phyloP scores from a whole-genome alignment of 53 echinoderm and acorn worm species.

The Echinarachnius parma region DNA sequence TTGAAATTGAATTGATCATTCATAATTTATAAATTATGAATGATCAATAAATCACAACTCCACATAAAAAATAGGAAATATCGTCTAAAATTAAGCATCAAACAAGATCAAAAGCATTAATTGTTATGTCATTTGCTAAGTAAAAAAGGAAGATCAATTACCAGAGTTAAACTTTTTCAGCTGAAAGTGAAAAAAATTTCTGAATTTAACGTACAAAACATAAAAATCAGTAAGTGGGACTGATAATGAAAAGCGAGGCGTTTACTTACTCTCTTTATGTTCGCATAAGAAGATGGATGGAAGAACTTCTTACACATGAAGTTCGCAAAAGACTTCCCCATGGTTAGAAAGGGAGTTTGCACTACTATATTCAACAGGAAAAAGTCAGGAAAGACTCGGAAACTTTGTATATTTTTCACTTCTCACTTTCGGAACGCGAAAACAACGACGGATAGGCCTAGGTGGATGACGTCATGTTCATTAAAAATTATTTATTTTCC shows the following conservation, averaged over 20 bases:
- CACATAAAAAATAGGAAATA: slow-evolving; percentile 4
- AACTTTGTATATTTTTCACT: no score
- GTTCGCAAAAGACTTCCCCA: slow-evolving; percentile 98
- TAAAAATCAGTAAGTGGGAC: neutral
- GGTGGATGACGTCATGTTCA: no score
- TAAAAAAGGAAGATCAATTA: no score
- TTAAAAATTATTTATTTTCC: no score
- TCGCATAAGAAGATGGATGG: slow-evolving; percentile 90
- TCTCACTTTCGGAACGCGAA: no score
- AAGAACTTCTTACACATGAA: slow-evolving; percentile 99
- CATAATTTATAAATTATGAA: no score
- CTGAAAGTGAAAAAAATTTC: neutral
- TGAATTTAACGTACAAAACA: neutral
- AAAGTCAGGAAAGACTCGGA: no score
- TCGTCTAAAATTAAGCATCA: neutral
- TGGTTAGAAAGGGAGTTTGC: slow-evolving; percentile 36
- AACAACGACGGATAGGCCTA: no score
- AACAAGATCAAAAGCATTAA: neutral
- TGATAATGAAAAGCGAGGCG: neutral
- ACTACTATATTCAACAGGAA: no score
- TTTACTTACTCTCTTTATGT: slow-evolving; percentile 86
- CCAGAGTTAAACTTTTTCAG: neutral
- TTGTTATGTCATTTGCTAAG: no score
- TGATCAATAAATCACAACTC: no score
- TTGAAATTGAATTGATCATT: no score